Evolutionary conservation across 30 jellyfish, hydroid and myxozoan species (phyloP).

Genomic region (Aurelia aurita complex sp. Pacific): DNA sequence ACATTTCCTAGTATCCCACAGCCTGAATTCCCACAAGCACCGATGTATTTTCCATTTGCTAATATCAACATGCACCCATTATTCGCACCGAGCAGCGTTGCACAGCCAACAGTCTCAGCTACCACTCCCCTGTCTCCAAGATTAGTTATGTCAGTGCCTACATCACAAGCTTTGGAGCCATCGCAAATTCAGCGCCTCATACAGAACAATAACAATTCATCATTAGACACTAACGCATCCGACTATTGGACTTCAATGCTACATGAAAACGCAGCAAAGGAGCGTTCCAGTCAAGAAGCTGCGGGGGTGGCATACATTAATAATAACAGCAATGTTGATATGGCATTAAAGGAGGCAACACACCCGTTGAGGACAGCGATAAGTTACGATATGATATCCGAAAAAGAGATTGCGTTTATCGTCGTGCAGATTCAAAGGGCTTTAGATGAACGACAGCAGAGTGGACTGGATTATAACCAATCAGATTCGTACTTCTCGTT

Average conservation of each 20-base stretch:
- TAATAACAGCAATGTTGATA: constrained; percentile 12
- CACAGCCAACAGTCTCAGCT: constrained; percentile 32
- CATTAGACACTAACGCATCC: constrained; percentile 46
- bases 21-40: constrained; percentile 45
- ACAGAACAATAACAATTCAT: constrained; percentile 30
- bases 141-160: constrained; percentile 17
- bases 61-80: constrained; percentile 58
- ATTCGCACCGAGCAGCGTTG: constrained; percentile 26
- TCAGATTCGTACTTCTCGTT: constrained; percentile 88
- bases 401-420: constrained; percentile 58
- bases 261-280: constrained; percentile 40
- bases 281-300: background rate
- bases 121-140: constrained; percentile 26
- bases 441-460: constrained; percentile 68
- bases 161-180: constrained; percentile 25
- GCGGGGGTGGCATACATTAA: constrained; percentile 8
- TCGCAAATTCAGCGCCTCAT: constrained; percentile 30
- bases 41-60: constrained; percentile 56
- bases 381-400: constrained; percentile 79
- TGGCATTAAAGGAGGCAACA: constrained; percentile 39
- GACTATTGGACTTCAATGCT: constrained; percentile 50
- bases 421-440: constrained; percentile 80
- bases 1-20: constrained; percentile 41
- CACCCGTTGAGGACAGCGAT: constrained; percentile 73
- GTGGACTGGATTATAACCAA: constrained; percentile 74